Conservation (phyloP, 2,797 vertebrate species). For the Pipistrellus pygmaeus region DNA sequence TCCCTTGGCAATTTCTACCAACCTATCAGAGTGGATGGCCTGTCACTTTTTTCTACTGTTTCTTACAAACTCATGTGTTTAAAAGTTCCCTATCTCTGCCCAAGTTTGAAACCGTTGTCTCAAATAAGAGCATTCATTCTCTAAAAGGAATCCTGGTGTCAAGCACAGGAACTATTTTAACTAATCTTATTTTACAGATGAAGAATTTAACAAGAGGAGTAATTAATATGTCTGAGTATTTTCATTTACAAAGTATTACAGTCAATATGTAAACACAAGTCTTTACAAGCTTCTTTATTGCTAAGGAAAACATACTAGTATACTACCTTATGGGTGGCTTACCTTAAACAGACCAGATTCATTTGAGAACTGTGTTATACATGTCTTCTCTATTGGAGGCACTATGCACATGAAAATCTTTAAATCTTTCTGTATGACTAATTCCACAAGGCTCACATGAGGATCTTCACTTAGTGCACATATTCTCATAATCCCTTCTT, state of each 20-base stretch:
- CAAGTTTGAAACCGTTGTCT: background rate
- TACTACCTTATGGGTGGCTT: background rate
- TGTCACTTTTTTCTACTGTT: background rate
- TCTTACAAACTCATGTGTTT: background rate
- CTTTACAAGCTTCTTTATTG: background rate
- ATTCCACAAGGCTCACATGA: background rate
- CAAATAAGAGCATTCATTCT: background rate
- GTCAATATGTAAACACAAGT: background rate
- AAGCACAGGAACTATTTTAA: conserved; percentile 7
- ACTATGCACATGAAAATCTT: background rate
- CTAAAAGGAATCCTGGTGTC: background rate
- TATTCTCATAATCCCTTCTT: background rate
- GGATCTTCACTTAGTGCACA: background rate
- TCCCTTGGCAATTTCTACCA: background rate
- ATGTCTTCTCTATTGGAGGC: background rate
- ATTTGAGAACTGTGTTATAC: background rate
- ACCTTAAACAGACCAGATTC: background rate
- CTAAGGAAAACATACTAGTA: background rate
- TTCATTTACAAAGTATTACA: background rate
- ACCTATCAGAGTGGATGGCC: background rate
- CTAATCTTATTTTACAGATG: background rate
- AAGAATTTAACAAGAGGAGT: background rate
- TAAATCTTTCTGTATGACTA: background rate
- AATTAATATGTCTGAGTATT: background rate
- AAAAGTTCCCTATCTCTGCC: background rate